phyloP scores from a whole-genome alignment of 2,888 invertebrate genomes.

The Lysandra bellargus region DNA sequence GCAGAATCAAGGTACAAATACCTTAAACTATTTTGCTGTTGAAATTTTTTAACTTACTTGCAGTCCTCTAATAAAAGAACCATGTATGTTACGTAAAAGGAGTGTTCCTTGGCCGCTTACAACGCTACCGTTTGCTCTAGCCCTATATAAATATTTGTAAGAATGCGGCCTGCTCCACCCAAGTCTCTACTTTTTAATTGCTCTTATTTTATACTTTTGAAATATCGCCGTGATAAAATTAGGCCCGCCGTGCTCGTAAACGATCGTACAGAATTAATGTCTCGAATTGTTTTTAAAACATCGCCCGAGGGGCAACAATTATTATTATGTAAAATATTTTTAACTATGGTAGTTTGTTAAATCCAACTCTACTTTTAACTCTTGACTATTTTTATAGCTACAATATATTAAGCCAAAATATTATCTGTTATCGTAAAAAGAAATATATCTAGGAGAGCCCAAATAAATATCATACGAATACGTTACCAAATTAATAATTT shows the following conservation, averaged over 20 bases:
- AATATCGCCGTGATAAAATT: conserved; percentile 66
- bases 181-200: conserved; percentile 68
- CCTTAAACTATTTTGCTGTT: too few species aligned
- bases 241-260: conserved; percentile 63
- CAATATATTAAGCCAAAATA: too few species aligned
- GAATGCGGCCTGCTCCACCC: conserved; percentile 64
- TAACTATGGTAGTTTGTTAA: conserved; percentile 42
- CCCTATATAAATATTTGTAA: conserved; percentile 73
- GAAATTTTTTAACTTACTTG: neutral
- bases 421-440: too few species aligned
- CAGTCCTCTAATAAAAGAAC: neutral
- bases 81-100: neutral
- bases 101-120: conserved; percentile 53
- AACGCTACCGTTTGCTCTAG: conserved; percentile 73
- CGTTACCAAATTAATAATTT: neutral
- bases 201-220: conserved; percentile 69
- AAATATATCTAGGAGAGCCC: neutral
- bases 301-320: conserved; percentile 12
- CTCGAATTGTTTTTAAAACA: conserved; percentile 50
- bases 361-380: too few species aligned
- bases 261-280: conserved; percentile 55
- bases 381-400: too few species aligned
- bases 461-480: neutral
- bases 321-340: conserved; percentile 31
- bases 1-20: neutral